These are phyloP conservation scores for Pentalonia nigronervosa DNA, from an alignment of 1,140 invertebrate genomes.

Conservation along the genomic window DNA sequence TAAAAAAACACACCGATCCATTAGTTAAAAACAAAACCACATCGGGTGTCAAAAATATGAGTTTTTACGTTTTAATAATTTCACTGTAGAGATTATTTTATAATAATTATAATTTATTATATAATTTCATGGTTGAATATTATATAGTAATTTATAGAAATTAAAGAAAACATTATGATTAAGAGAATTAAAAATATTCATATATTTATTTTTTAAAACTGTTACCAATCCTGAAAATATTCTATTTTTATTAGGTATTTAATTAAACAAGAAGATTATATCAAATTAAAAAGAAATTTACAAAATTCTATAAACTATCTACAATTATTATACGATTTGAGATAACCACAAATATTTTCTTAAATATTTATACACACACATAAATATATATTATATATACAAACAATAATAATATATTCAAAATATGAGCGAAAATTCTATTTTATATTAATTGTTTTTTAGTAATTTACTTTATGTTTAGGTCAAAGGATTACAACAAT, in stretches of 20 bases:
- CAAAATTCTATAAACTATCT: neutral
- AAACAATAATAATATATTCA: neutral
- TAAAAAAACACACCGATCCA: neutral
- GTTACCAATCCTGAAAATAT: neutral
- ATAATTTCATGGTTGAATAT: neutral
- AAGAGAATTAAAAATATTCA: neutral
- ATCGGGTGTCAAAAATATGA: neutral
- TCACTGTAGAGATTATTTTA: neutral
- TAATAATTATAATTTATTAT: neutral
- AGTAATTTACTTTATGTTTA: conserved; percentile 63
- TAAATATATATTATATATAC: too few relatives aligned
- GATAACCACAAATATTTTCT: too few relatives aligned
- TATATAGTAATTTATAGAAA: neutral
- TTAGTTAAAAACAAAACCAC: conserved; percentile 9
- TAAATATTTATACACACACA: too few relatives aligned
- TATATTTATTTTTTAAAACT: neutral
- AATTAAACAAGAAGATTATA: neutral
- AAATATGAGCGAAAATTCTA: neutral
- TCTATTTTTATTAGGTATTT: neutral
- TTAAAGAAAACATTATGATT: neutral
- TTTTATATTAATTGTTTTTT: neutral
- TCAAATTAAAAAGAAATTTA: neutral
- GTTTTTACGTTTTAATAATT: neutral
- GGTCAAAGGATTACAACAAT: conserved; percentile 85
- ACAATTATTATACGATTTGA: too few relatives aligned